These are phyloP conservation scores for Tympanuchus pallidicinctus DNA, from an alignment of 2,113 vertebrate species.

Conservation along the genomic window DNA sequence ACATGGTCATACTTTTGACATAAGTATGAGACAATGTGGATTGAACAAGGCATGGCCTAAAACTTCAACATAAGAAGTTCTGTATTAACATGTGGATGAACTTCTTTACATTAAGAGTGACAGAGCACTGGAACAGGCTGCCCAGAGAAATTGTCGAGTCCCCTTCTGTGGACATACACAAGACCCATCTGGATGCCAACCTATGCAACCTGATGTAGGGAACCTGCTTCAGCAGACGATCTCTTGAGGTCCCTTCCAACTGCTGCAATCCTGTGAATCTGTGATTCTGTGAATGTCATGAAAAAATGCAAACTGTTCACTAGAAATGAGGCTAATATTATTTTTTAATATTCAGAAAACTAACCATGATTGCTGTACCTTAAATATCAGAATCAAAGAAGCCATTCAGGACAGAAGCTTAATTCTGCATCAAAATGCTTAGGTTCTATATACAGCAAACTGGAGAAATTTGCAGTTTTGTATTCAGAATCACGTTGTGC, in stretches of 20 bases:
- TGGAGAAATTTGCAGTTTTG: not conserved
- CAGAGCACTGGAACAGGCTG: no score
- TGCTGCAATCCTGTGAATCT: no score
- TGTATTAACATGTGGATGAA: no score
- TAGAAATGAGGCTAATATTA: not conserved
- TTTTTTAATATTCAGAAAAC: not conserved
- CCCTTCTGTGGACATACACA: no score
- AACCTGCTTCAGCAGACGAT: no score
- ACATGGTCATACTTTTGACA: not conserved
- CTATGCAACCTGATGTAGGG: no score
- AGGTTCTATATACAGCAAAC: not conserved
- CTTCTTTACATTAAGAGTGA: no score
- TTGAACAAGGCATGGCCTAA: not conserved
- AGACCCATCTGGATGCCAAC: no score
- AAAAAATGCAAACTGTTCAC: not conserved
- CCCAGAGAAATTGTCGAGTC: no score
- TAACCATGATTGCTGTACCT: rapidly evolving
- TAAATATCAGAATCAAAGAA: not conserved
- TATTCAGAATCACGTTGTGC: not conserved
- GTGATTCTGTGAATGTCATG: not conserved
- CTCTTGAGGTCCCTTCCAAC: no score
- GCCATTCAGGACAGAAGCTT: not conserved
- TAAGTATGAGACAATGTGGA: not conserved
- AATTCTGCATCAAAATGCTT: no score
- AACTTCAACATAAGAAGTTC: no score